Evolutionary conservation across 2,797 vertebrate species (phyloP).

Genomic region (Cheirogaleus major): DNA sequence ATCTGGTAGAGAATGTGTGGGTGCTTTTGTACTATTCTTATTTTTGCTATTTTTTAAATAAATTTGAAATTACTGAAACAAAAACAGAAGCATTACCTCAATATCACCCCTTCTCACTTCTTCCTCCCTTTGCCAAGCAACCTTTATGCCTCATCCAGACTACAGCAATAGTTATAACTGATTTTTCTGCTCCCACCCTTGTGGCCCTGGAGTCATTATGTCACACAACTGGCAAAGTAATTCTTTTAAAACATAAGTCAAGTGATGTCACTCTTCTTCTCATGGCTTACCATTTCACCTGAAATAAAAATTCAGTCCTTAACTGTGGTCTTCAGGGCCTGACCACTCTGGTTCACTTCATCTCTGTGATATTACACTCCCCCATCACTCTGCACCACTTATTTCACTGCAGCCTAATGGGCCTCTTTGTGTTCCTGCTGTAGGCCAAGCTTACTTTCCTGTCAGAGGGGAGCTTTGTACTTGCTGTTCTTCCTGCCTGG

Average conservation of each 20-base stretch:
- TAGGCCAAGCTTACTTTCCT: background rate
- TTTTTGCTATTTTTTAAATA: constrained; percentile 24
- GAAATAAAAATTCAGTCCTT: background rate
- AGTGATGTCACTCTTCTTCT: constrained; percentile 37
- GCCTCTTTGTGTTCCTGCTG: background rate
- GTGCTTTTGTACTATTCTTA: background rate
- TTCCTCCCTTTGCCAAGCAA: background rate
- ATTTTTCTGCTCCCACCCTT: background rate
- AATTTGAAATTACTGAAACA: constrained; percentile 36
- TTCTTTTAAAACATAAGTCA: constrained; percentile 16
- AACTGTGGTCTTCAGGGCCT: background rate
- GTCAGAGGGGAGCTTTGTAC: background rate
- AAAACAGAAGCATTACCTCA: background rate
- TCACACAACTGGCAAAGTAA: constrained; percentile 32
- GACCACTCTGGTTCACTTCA: background rate
- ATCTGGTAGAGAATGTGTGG: background rate
- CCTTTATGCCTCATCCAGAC: background rate
- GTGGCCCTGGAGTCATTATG: background rate
- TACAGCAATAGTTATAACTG: background rate
- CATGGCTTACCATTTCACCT: constrained; percentile 13
- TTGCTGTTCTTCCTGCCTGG: background rate
- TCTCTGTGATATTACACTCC: background rate
- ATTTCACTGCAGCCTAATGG: background rate
- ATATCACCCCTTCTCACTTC: background rate
- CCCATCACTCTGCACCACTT: background rate